Base-by-base conservation (phyloP, 2,113 vertebrate species). In the Cynopterus brachyotis region DNA sequence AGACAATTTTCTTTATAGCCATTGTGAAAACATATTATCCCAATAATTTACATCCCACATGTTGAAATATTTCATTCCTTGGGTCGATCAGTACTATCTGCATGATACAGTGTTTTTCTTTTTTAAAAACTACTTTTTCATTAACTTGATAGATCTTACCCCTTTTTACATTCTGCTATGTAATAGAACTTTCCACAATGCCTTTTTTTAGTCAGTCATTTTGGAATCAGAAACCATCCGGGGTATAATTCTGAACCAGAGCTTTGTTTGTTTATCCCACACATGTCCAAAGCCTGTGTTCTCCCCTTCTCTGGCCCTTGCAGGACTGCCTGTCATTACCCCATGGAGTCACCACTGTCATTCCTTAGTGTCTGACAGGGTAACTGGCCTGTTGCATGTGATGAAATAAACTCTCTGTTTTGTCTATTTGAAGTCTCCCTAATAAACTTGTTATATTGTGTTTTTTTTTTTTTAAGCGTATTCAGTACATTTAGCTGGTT, bases 381-480 rank as follows among this genome's bases (percentile, higher is more conserved):
- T 3, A 0, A 55, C 59, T 81, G 66, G 69, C 30, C 60, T 42
- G 0, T 17, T 66, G 8, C 47, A 24, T 15, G 37, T n/a, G n/a
- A 45, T 47, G 37, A 50, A 73, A 32, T 53, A 37, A 32, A 53
- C n/a, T n/a, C 53, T 62, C 22, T 57, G 0, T 28, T 73, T 66
- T 94, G 7, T 78, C 47, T 37, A 2, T 82, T n/a, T 73, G 37
- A 89, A 78, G 79, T 89, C 42, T 66, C 64, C 57, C 69, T 72
- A 13, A 70, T 85, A 13, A 42, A 80, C 8, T 47, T 82, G 22
- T 53, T 30, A 30, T 86, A 35, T 82, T 83, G 22, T 67, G 89
- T 89, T 85, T 89, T 47, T 76, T 76, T 91, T 89, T 85, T 89
- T 47, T 76, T 76, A 72, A 79, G n/a, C 30, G 85, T 57, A 28